These are phyloP conservation scores for Cristatella mucedo DNA, from an alignment of 2,888 invertebrate genomes.

Conservation along the genomic window DNA sequence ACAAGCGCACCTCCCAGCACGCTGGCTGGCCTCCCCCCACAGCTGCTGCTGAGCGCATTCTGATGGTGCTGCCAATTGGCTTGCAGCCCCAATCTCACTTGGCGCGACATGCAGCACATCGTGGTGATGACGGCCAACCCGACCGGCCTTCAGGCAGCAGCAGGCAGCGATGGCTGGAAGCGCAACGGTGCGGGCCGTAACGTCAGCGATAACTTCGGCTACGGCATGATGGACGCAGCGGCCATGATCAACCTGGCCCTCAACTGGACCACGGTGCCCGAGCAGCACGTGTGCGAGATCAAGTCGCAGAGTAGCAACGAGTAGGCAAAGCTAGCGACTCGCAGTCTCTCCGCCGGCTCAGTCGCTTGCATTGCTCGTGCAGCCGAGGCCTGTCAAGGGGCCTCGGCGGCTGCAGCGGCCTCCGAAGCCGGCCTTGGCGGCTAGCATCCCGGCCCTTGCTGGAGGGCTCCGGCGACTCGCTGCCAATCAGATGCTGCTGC, in stretches of 20 bases:
- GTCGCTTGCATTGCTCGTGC: no score
- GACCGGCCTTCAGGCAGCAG: constrained; percentile 57
- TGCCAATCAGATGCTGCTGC: no score
- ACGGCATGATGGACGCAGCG: constrained; percentile 84
- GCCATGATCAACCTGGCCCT: constrained; percentile 77
- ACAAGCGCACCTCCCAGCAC: no score
- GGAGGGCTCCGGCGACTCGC: no score
- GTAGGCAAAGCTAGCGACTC: constrained; percentile 55
- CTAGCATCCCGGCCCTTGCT: no score
- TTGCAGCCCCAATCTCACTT: constrained; percentile 58
- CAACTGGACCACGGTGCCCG: constrained; percentile 74
- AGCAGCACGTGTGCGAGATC: constrained; percentile 62
- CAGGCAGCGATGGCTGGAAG: constrained; percentile 54
- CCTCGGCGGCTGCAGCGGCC: no score
- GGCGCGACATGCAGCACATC: constrained; percentile 98
- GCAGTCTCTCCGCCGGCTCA: no score
- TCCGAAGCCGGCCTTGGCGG: no score
- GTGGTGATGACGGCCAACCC: constrained; percentile 86
- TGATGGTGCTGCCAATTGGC: no score
- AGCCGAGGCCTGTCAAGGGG: no score
- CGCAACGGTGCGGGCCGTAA: constrained; percentile 84
- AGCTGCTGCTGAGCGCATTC: no score
- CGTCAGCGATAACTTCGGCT: constrained; percentile 93
- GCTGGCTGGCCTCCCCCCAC: no score
- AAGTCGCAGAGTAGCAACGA: constrained; percentile 35